Base-by-base conservation (phyloP, 2,888 invertebrate species). In the Phyto melanocephala region DNA sequence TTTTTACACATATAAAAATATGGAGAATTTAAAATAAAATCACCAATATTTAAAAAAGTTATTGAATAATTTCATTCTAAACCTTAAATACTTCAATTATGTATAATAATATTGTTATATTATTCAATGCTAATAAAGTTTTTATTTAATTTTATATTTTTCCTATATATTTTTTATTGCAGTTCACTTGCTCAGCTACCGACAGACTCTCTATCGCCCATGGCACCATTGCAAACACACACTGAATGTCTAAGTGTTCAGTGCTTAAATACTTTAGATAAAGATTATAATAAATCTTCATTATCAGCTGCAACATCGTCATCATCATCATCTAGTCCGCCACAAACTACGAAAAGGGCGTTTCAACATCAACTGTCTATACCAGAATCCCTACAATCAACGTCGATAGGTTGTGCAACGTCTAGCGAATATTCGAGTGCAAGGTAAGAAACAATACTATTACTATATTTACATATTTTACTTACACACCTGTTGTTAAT, bases 221-320 rank as follows among this genome's bases (percentile, higher is more conserved):
- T 90, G 90, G 90, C 90, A 88, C 88, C 89, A 87, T 85, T 89
- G 87, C 89, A 88, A 86, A 88, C 88, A 68, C 86, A 89, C 84
- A 86, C 89, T 82, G 87, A 88, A 86, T 77, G 87, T 72, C 87
- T 87, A 83, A 88, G 87, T 87, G 86, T 88, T 86, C 87, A 86
- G 62, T 87, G 85, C 84, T 84, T 89, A 83, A 88, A 86, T 84
- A 86, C 86, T 56, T 84, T 85, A 83, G 86, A 87, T 71, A 86
- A 86, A 81, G 87, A 85, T 85, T 75, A 68, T 13, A 47, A 50
- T 11, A 63, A 47, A 28, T 20, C 47, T 47, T 54, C 54, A 33
- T 37, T 24, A 11, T 45, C 37, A 10, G 10, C 13, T 22, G 20
- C n/a, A n/a, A 54, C 45, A 24, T 35, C 62, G 37, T 8, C 68